These are phyloP conservation scores for Myripristis murdjan DNA, from an alignment of 2,797 vertebrate species.

Conservation along the genomic window DNA sequence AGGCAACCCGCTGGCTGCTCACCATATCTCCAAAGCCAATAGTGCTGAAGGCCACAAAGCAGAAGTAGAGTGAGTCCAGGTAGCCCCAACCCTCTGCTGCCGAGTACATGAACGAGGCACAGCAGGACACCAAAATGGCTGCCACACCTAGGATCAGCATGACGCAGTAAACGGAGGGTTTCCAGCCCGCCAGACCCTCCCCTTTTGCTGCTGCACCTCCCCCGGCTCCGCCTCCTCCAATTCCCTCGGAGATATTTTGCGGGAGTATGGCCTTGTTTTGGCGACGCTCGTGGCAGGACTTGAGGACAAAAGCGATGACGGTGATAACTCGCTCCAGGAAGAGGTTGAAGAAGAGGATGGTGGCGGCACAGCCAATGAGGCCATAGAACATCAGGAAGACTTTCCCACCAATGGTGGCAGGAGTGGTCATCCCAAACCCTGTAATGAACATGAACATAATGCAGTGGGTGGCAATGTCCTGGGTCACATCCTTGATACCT, in stretches of 20 bases:
- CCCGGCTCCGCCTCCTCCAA: conserved; percentile 45
- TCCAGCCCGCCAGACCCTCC: conserved; percentile 89
- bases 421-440: conserved; percentile 98
- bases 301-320: conserved; percentile 91
- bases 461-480: neutral
- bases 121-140: conserved; percentile 93
- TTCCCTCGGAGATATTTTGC: conserved; percentile 66
- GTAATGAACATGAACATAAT: conserved; percentile 40
- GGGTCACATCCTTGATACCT: neutral
- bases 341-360: conserved; percentile 97
- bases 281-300: conserved; percentile 89
- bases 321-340: conserved; percentile 96
- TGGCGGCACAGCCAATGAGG: conserved; percentile 93
- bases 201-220: conserved; percentile 63
- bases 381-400: conserved; percentile 96
- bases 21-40: conserved; percentile 98
- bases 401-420: conserved; percentile 92
- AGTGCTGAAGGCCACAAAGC: conserved; percentile 98
- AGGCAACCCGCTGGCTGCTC: conserved; percentile 91
- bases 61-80: conserved; percentile 96
- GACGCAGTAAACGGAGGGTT: conserved; percentile 95
- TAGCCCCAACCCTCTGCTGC: conserved; percentile 94
- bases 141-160: conserved; percentile 94
- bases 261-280: conserved; percentile 83
- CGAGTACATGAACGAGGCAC: conserved; percentile 94